A percentile compares a stretch with the other conserved stretches of the same genome.
These are phyloP conservation scores for Alligator sinensis DNA, from an alignment of 2,113 vertebrate species.

Conservation along the genomic window DNA sequence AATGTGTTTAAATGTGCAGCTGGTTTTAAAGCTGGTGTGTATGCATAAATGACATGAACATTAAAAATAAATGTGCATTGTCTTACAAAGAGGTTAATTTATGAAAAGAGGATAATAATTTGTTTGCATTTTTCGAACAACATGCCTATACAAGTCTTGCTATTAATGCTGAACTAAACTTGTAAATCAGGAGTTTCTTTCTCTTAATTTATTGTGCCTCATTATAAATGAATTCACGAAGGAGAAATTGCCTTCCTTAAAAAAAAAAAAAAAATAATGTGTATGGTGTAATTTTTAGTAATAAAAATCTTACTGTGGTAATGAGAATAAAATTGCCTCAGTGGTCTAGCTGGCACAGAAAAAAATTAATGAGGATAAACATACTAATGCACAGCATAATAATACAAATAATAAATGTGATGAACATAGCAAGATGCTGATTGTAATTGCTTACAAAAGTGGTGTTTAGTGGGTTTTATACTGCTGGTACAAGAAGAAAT, in stretches of 20 bases:
- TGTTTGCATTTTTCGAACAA: background rate
- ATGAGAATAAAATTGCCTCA: slow-evolving; percentile 47
- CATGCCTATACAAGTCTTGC: background rate
- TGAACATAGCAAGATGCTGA: background rate
- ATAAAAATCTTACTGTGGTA: slow-evolving; percentile 30
- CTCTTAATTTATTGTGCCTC: slow-evolving; percentile 17
- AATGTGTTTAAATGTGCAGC: background rate
- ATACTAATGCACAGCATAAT: background rate
- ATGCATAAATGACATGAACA: background rate
- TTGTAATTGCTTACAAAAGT: background rate
- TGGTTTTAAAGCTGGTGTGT: background rate
- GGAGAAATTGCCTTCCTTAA: slow-evolving; percentile 20
- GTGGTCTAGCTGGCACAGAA: background rate
- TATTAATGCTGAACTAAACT: background rate
- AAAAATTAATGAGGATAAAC: slow-evolving; percentile 2
- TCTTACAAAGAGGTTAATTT: background rate
- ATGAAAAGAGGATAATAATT: background rate
- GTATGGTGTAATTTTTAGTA: slow-evolving; percentile 39
- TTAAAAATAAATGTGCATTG: background rate
- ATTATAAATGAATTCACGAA: slow-evolving; percentile 32
- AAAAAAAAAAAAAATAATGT: slow-evolving; percentile 14
- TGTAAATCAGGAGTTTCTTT: background rate
- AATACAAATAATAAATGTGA: background rate
- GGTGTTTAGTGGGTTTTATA: background rate
- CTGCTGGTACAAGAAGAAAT: background rate